Base-by-base conservation (phyloP, 2,113 vertebrate genomes). In the Nerophis lumbriciformis region DNA sequence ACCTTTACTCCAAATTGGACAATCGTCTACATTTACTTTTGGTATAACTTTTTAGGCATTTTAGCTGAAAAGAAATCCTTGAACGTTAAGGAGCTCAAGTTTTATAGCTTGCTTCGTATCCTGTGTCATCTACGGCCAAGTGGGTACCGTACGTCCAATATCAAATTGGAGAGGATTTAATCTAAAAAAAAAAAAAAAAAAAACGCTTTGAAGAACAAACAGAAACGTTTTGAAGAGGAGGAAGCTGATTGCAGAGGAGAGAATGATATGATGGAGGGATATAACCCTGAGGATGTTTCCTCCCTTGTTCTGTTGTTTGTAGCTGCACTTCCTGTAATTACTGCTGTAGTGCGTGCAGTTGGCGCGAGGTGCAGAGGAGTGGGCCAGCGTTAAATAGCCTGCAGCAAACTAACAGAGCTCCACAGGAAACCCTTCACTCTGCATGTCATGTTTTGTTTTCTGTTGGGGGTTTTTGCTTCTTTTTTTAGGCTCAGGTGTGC, bases 371-470 rank as follows among this genome's bases (percentile, higher is more conserved):
- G 59, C 64, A 71, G 63, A 65, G 68, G 68, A 82, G 84, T 61
- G 58, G 74, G 77, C 60, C 65, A 35, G 69, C 67, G 71, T 83
- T 73, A 69, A 72, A 83, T 65, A 72, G 83, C 81, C 84, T 14
- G 11, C 49, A 62, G 86, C 83, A 28, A 71, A 28, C 55, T 28
- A 61, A 61, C 71, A 16, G 62, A 63, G 68, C 70, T 63, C 69
- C 50, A 55, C 61, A 12, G 68, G 56, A 78, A 81, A 77, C 65
- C 79, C 76, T 78, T 71, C 72, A 61, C 76, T 75, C 71, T 58
- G 35, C 54, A 42, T 85, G 83, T 86, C 83, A 80, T 82, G 75
- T 86, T 86, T 83, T 78, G 67, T 85, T 80, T 81, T 72, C 68
- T 81, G 68, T 15, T 66, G 68, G 69, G 72, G 19, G n/a, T 72